Base-by-base conservation (phyloP, 1,140 invertebrate genomes). In the Macrobrachium nipponense region DNA sequence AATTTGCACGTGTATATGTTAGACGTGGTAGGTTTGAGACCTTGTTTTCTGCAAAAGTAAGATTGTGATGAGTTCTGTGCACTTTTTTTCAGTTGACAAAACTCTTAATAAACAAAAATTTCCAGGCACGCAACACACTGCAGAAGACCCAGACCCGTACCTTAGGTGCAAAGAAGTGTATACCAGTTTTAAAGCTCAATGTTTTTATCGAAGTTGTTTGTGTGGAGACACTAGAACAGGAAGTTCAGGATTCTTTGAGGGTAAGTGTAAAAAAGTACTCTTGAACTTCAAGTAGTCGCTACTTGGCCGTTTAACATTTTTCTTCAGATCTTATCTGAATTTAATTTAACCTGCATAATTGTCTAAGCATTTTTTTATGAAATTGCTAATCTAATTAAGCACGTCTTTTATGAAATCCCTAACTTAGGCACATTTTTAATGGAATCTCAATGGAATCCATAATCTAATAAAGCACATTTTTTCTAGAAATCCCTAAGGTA, bases 161-260 rank as follows among this genome's bases (percentile, higher is more conserved):
- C 2, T 58, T 58, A 12, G 80, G 80, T 5, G 80, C 80, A 43
- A 70, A 27, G 12, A 81, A 81, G 17, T 81, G 80, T 72, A 44
- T 70, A 27, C 66, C 61, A 12, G 14, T 81, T 8, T 23, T 81
- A n/a, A 64, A 66, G n/a, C 18, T 70, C 10, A 44, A 51, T 11
- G n/a, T 18, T 2, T 81, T 81, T 27, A 68, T 81, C 15, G 80
- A 81, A 23, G 27, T 81, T 27, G 80, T 72, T 44, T 81, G 80
- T 59, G 80, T 70, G 3, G 80, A 81, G 51, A 58, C 73, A n/a
- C 73, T 58, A 10, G 17, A 20, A 12, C 44, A 76, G 6, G 20
- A 14, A 5, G 73, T 58, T 12, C n/a, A 14, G 7, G 44, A 76
- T 43, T 58, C 51, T 18, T 23, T 20, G 0, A 76, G 36, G 44